Evolutionary conservation across 1,140 invertebrate genomes (phyloP).

Genomic region (Melipona quadrifasciata): DNA sequence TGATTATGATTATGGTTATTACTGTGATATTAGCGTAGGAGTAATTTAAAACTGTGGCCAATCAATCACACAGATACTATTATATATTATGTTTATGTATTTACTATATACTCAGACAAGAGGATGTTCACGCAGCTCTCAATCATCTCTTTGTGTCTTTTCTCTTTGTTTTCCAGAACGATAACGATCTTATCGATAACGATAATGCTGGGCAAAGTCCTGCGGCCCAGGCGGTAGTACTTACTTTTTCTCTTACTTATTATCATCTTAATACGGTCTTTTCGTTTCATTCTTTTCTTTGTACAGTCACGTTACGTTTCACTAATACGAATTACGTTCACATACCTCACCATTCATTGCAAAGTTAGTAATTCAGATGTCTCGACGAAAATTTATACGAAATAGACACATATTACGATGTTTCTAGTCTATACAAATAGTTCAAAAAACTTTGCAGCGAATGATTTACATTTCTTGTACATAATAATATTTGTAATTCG

Average conservation of each 20-base stretch:
- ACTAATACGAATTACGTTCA: slow-evolving; percentile 3
- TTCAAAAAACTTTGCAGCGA: slow-evolving; percentile 19
- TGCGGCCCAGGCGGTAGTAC: slow-evolving; percentile 82
- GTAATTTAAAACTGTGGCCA: slow-evolving; percentile 44
- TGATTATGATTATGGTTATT: slow-evolving; percentile 22
- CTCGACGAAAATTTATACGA: not conserved
- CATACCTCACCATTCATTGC: not conserved
- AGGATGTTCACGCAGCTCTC: slow-evolving; percentile 71
- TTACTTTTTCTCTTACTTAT: slow-evolving; percentile 79
- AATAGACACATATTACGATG: too few relatives aligned
- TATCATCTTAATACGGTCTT: slow-evolving; percentile 61
- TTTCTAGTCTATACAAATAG: accelerated
- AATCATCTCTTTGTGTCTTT: slow-evolving; percentile 79
- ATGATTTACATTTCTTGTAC: slow-evolving; percentile 31
- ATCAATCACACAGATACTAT: slow-evolving; percentile 38
- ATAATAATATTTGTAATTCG: slow-evolving; percentile 34
- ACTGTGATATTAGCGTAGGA: slow-evolving; percentile 42
- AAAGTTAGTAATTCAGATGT: not conserved
- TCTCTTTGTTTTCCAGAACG: slow-evolving; percentile 81
- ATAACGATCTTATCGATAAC: slow-evolving; percentile 82
- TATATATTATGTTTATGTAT: slow-evolving; percentile 21
- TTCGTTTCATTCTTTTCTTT: slow-evolving; percentile 45
- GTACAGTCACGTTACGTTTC: slow-evolving; percentile 39
- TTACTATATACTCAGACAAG: slow-evolving; percentile 55
- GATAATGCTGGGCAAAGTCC: slow-evolving; percentile 82